phyloP scores from a whole-genome alignment of 2,888 invertebrate genomes.

The Oxytorus armatus region DNA sequence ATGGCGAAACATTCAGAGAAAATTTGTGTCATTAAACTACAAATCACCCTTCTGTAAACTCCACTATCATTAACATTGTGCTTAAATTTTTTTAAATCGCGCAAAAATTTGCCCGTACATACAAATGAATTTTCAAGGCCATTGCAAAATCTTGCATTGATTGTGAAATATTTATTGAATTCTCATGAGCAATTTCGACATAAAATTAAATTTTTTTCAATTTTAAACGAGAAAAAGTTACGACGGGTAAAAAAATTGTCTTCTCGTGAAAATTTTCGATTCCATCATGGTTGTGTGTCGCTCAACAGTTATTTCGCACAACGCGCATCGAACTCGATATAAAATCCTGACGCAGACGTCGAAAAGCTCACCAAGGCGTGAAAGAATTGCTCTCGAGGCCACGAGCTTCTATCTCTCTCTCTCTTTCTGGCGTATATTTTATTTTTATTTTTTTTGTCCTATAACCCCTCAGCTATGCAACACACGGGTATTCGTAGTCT shows the following conservation, averaged over 20 bases:
- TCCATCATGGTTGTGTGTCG: slow-evolving; percentile 42
- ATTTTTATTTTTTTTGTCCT: slow-evolving; percentile 39
- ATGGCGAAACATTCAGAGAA: too few species aligned
- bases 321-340: slow-evolving; percentile 74
- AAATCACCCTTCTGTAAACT: too few species aligned
- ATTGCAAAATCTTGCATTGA: too few species aligned
- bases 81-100: too few species aligned
- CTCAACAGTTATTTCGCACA: slow-evolving; percentile 46
- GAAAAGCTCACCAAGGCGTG: slow-evolving; percentile 77
- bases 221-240: too few species aligned
- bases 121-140: too few species aligned
- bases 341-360: slow-evolving; percentile 79
- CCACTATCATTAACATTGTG: too few species aligned
- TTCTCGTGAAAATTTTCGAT: slow-evolving; percentile 54
- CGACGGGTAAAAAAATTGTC: slow-evolving; percentile 8
- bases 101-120: too few species aligned
- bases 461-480: slow-evolving; percentile 11
- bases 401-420: slow-evolving; percentile 61
- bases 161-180: too few species aligned
- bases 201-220: slow-evolving; percentile 3
- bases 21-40: too few species aligned
- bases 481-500: slow-evolving; percentile 62
- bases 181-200: too few species aligned
- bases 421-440: slow-evolving; percentile 26
- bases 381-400: slow-evolving; percentile 70